phyloP scores from a whole-genome alignment of 2,888 invertebrate genomes.

The Hyposoter didymator region DNA sequence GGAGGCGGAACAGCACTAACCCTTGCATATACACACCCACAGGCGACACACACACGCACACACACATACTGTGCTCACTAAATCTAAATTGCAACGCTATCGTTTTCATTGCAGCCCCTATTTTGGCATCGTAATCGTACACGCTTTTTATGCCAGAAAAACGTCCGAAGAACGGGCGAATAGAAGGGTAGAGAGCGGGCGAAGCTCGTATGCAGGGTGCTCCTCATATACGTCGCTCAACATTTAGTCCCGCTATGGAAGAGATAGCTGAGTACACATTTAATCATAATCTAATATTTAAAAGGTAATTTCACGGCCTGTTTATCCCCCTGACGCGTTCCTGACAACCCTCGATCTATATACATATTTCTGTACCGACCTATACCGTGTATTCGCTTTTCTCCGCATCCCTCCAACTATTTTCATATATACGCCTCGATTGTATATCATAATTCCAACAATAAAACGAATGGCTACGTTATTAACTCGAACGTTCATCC shows the following conservation, averaged over 20 bases:
- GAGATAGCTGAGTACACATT: conserved; percentile 81
- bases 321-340: conserved; percentile 78
- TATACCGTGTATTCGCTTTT: conserved; percentile 64
- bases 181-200: conserved; percentile 15
- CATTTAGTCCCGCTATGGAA: conserved; percentile 78
- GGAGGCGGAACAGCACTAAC: conserved; percentile 39
- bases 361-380: conserved; percentile 37
- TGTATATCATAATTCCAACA: conserved; percentile 21
- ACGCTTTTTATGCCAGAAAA: conserved; percentile 57
- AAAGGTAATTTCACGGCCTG: conserved; percentile 85
- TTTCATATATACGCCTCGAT: too few species aligned
- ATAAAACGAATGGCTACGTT: not conserved
- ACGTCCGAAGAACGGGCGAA: conserved; percentile 67
- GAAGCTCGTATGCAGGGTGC: conserved; percentile 59
- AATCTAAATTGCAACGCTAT: conserved; percentile 56
- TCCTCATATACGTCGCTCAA: conserved; percentile 72
- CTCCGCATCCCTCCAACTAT: conserved; percentile 63
- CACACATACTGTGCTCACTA: not conserved
- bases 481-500: conserved; percentile 2
- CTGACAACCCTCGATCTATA: conserved; percentile 63
- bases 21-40: conserved; percentile 9
- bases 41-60: not conserved
- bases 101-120: conserved; percentile 36
- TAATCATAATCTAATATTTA: conserved; percentile 85
- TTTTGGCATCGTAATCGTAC: conserved; percentile 48